Evolutionary conservation across 1,140 invertebrate genomes (phyloP), one percentile per base, ranked within the genome.

Genomic region (Hypothenemus hampei): DNA sequence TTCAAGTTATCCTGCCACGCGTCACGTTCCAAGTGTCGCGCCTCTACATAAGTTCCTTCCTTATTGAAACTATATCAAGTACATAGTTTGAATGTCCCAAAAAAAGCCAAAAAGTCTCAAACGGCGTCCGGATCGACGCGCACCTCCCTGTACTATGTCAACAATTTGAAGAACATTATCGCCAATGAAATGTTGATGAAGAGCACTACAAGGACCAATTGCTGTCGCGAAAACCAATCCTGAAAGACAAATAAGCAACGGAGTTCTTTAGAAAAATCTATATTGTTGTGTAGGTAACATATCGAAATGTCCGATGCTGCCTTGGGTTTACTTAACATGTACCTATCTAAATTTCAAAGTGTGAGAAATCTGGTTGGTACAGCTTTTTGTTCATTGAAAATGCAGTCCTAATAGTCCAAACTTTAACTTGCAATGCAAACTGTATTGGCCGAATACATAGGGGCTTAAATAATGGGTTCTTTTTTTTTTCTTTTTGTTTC

Each of bases 191-290:
- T 86, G 79, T 97, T 98, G 75, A 97, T 84, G 75, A 97, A 90
- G 61, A 97, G 83, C 59, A 98, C 91, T 69, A 97, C 78, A 77
- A 98, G 88, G 70, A 97, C 86, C 68, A 98, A 82, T 77, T 96
- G 92, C 76, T 97, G 91, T 68, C 93, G 84, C 67, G 92, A 93
- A 74, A 97, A 93, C 93, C 93, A 98, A 79, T 97, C 93, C 94
- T 98, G 80, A 10, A 84, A 84, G n/a, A 13, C 26, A 8, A 31
- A 8, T 11, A 31, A 31, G n/a, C n/a, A n/a, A n/a, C n/a, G n/a
- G n/a, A n/a, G n/a, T n/a, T n/a, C n/a, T n/a, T n/a, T n/a, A n/a
- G n/a, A n/a, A n/a, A n/a, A n/a, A n/a, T n/a, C n/a, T n/a, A n/a
- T n/a, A n/a, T n/a, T n/a, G n/a, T n/a, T n/a, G n/a, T n/a, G n/a